Evolutionary conservation across 2,888 invertebrate genomes (phyloP).

Genomic region (Argyresthia goedartella): DNA sequence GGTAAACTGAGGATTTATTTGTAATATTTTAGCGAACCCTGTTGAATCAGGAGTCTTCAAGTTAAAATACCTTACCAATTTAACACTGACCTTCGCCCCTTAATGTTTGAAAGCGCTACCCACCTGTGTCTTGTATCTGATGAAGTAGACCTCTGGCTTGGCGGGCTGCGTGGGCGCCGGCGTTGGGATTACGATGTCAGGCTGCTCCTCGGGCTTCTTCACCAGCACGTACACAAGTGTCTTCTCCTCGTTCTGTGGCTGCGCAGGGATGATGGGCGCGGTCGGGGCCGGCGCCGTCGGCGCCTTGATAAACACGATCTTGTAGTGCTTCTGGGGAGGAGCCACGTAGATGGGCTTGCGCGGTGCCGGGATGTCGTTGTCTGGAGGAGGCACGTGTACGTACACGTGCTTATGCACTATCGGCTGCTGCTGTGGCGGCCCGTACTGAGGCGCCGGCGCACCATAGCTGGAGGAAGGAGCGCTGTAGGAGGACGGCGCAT

Average conservation of each 20-base stretch:
- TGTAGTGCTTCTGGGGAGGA: constrained; percentile 84
- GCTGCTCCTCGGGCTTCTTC: constrained; percentile 89
- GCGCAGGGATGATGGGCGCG: constrained; percentile 74
- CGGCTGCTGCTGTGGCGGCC: constrained; percentile 79
- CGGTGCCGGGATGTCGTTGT: constrained; percentile 81
- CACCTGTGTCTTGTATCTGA: constrained; percentile 89
- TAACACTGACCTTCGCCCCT: too few species aligned
- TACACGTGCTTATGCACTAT: constrained; percentile 92
- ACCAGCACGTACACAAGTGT: constrained; percentile 90
- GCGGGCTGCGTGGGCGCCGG: constrained; percentile 87
- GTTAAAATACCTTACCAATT: too few species aligned
- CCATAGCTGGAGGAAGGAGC: constrained; percentile 55
- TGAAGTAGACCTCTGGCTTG: constrained; percentile 92
- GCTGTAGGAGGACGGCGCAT: constrained; percentile 46
- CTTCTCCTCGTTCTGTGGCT: constrained; percentile 90
- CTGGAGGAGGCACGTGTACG: constrained; percentile 91
- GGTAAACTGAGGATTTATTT: too few species aligned
- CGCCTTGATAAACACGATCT: constrained; percentile 87
- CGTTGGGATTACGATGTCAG: constrained; percentile 82
- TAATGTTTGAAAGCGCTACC: not conserved
- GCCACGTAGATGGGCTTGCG: constrained; percentile 65
- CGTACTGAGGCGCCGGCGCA: constrained; percentile 75
- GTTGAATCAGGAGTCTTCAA: too few species aligned
- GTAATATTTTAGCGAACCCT: too few species aligned
- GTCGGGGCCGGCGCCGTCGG: constrained; percentile 75